Percentiles rank a stretch among this genome's conserved stretches.
These are phyloP conservation scores for Mechanitis messenoides DNA, from an alignment of 2,888 invertebrate species.

Conservation along the genomic window DNA sequence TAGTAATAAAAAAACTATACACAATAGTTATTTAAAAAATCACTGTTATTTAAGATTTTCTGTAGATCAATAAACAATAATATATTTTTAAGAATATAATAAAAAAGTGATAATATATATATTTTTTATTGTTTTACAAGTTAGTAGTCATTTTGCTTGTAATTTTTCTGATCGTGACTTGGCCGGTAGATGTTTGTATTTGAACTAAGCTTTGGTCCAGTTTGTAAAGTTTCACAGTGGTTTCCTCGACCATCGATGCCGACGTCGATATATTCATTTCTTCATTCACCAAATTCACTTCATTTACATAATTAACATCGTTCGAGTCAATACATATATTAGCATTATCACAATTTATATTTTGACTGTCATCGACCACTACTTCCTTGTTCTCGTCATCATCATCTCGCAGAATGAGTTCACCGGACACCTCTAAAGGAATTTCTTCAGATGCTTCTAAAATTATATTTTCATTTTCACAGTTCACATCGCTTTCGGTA, in stretches of 20 bases:
- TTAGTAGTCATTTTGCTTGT: conserved; percentile 59
- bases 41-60: too few relatives aligned
- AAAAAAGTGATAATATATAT: conserved; percentile 12
- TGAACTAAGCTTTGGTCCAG: conserved; percentile 58
- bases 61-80: too few relatives aligned
- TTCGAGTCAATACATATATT: conserved; percentile 36
- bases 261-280: conserved; percentile 45
- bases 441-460: conserved; percentile 38
- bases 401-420: conserved; percentile 49
- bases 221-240: conserved; percentile 49
- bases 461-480: conserved; percentile 17
- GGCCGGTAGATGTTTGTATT: conserved; percentile 49
- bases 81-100: background rate
- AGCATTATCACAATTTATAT: conserved; percentile 29
- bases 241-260: conserved; percentile 39
- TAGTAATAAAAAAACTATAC: too few relatives aligned
- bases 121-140: conserved; percentile 36
- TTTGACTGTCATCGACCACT: conserved; percentile 43
- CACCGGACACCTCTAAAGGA: conserved; percentile 46
- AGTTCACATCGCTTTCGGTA: conserved; percentile 2
- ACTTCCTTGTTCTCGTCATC: conserved; percentile 45
- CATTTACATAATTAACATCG: conserved; percentile 32
- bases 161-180: conserved; percentile 59
- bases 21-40: too few relatives aligned
- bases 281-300: conserved; percentile 52